Evolutionary conservation across 2,888 invertebrate species (phyloP).

Genomic region (Pachydiplax longipennis): DNA sequence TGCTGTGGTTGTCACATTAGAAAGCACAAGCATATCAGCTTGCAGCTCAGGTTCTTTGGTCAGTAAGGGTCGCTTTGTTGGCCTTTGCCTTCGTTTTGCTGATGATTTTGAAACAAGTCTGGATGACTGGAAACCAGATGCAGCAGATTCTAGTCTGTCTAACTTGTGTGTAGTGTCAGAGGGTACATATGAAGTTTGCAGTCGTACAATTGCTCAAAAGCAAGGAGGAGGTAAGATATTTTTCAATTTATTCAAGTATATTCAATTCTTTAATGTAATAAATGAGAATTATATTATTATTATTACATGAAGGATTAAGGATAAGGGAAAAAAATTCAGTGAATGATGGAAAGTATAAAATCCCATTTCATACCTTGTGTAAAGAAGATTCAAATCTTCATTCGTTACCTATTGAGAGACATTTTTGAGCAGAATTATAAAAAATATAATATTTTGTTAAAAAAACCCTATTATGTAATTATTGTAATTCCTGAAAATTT

Average conservation of each 20-base stretch:
- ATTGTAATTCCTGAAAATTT: too few species aligned
- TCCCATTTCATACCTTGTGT: too few species aligned
- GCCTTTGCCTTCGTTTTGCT: conserved; percentile 92
- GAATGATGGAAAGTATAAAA: too few species aligned
- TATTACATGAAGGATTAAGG: too few species aligned
- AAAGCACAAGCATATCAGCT: conserved; percentile 94
- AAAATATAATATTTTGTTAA: too few species aligned
- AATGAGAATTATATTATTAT: background rate
- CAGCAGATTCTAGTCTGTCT: conserved; percentile 78
- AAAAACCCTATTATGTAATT: too few species aligned
- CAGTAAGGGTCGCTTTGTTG: conserved; percentile 86
- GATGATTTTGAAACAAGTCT: conserved; percentile 96
- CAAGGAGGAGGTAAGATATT: conserved; percentile 69
- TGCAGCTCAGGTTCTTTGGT: conserved; percentile 96
- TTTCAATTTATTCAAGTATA: background rate
- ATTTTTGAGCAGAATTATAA: too few species aligned
- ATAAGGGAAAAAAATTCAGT: too few species aligned
- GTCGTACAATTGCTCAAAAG: conserved; percentile 87
- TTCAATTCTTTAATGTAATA: background rate
- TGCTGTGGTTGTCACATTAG: conserved; percentile 94
- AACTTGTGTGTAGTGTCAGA: conserved; percentile 97
- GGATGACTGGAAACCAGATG: conserved; percentile 96
- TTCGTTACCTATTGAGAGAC: too few species aligned
- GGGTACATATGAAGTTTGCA: conserved; percentile 98
- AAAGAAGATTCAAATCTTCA: too few species aligned